phyloP scores from a whole-genome alignment of 2,888 invertebrate species.

The Kuschelorhynchus macadamiae region DNA sequence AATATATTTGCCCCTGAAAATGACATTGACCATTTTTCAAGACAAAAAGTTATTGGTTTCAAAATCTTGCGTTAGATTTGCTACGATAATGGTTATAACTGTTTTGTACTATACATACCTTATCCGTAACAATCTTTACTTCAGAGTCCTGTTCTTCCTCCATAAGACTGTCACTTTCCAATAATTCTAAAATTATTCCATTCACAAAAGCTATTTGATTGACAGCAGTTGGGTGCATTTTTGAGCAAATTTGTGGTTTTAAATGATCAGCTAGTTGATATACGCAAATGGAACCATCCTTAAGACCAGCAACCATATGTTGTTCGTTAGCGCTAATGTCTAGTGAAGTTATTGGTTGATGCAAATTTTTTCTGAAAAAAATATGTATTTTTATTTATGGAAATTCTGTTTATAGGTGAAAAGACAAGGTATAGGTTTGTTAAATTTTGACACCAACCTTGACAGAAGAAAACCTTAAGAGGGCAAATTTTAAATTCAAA shows the following conservation, averaged over 20 bases:
- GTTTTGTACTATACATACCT: too few species aligned
- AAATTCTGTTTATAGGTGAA: too few species aligned
- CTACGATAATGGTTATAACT: too few species aligned
- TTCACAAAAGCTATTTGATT: slow-evolving; percentile 30
- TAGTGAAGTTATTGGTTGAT: slow-evolving; percentile 59
- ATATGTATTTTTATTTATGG: not conserved
- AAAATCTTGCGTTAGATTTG: too few species aligned
- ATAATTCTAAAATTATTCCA: slow-evolving; percentile 5
- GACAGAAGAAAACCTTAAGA: too few species aligned
- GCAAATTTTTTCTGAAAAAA: slow-evolving; percentile 56
- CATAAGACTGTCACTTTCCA: slow-evolving; percentile 19
- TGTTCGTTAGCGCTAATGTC: slow-evolving; percentile 60
- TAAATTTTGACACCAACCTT: too few species aligned
- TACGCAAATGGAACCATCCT: slow-evolving; percentile 60
- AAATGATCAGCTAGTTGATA: slow-evolving; percentile 61
- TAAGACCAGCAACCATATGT: slow-evolving; percentile 59
- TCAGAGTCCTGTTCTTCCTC: not conserved
- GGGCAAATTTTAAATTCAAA: too few species aligned
- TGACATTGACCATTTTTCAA: too few species aligned
- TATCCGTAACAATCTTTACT: not conserved
- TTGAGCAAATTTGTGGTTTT: slow-evolving; percentile 53
- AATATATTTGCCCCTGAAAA: too few species aligned
- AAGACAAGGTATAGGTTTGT: too few species aligned
- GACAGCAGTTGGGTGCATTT: slow-evolving; percentile 14
- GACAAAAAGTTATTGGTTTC: too few species aligned